These are phyloP conservation scores for Chalcis sispes DNA, from an alignment of 2,888 invertebrate species.

Conservation along the genomic window DNA sequence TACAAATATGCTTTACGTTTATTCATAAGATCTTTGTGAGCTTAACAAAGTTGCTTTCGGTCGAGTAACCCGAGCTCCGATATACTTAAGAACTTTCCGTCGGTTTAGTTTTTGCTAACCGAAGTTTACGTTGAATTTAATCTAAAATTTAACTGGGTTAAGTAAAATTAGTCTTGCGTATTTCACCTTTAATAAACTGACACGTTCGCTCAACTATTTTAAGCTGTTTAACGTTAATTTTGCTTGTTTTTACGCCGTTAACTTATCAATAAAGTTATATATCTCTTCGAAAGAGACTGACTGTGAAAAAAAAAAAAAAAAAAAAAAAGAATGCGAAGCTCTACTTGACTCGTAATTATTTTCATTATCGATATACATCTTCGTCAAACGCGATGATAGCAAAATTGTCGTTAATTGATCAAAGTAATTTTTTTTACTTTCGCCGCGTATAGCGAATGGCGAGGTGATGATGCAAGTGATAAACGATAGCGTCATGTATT, in stretches of 20 bases:
- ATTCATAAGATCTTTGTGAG: too few relatives aligned
- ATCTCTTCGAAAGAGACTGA: too few relatives aligned
- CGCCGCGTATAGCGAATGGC: not conserved
- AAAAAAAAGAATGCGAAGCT: too few relatives aligned
- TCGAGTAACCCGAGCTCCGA: not conserved
- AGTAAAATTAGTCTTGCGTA: not conserved
- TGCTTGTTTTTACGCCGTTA: too few relatives aligned
- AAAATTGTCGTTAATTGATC: too few relatives aligned
- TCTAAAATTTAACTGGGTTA: not conserved
- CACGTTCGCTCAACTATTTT: too few relatives aligned
- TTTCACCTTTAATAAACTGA: not conserved
- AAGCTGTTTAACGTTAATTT: too few relatives aligned
- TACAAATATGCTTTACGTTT: too few relatives aligned
- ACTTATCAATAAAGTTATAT: too few relatives aligned
- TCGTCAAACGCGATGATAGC: not conserved
- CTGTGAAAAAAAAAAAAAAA: too few relatives aligned
- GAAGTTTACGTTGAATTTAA: not conserved
- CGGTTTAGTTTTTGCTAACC: not conserved
- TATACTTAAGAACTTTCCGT: not conserved
- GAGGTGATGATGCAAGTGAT: slow-evolving; percentile 13
- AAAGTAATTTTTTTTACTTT: not conserved
- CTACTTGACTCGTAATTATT: not conserved
- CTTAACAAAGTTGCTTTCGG: too few relatives aligned
- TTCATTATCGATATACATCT: not conserved
- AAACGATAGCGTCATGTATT: slow-evolving; percentile 17